These are phyloP conservation scores for Phrynocephalus forsythii DNA, from an alignment of 2,797 vertebrate species.

Conservation along the genomic window DNA sequence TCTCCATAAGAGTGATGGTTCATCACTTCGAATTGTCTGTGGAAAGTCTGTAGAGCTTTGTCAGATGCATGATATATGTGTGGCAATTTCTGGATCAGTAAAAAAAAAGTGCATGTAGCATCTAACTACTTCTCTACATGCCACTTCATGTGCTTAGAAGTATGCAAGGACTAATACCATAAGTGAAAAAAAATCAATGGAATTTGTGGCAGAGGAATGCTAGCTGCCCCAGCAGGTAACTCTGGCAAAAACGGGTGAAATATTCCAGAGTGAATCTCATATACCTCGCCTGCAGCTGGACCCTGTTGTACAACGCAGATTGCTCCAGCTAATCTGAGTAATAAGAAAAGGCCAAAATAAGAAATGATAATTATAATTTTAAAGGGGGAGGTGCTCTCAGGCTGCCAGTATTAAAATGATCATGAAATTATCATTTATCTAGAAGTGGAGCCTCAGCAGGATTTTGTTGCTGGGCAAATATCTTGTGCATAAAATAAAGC, in stretches of 20 bases:
- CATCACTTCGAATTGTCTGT: too few relatives aligned
- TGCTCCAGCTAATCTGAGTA: constrained; percentile 43
- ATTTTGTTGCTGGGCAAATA: constrained; percentile 59
- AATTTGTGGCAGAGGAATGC: not conserved
- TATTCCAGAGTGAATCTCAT: not conserved
- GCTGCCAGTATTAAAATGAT: constrained; percentile 61
- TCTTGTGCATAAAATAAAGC: constrained; percentile 23
- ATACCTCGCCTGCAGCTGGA: not conserved
- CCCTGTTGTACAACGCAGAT: constrained; percentile 19
- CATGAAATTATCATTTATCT: constrained; percentile 71
- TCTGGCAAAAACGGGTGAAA: not conserved
- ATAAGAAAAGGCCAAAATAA: constrained; percentile 32
- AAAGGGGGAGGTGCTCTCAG: constrained; percentile 50
- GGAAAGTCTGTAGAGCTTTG: not conserved
- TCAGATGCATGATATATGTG: not conserved
- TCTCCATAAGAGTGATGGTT: too few relatives aligned
- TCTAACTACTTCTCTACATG: not conserved
- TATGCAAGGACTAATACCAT: not conserved
- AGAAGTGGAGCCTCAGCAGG: constrained; percentile 62
- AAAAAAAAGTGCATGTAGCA: not conserved
- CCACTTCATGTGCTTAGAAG: not conserved
- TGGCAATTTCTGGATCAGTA: not conserved
- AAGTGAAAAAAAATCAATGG: not conserved
- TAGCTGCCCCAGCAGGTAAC: not conserved
- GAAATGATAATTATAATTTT: too few relatives aligned